Evolutionary conservation across 2,888 invertebrate genomes (phyloP), one percentile per base, ranked within the genome.

Genomic region (Ischnus inquisitorius): DNA sequence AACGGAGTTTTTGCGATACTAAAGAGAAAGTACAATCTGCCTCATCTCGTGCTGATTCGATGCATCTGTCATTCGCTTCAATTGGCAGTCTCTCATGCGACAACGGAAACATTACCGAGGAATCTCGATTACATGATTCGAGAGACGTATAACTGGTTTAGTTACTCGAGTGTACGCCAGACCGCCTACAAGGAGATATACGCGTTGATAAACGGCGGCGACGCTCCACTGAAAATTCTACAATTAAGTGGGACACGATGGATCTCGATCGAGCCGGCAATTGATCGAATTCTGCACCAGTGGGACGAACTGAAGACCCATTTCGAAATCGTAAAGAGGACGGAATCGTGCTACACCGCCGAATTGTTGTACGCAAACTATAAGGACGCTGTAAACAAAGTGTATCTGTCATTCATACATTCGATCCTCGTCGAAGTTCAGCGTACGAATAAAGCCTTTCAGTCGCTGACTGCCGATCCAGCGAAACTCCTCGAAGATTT

Each of bases 61-160:
- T 92, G 92, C 87, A 85, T 92, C 5, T 92, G 92, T 77, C 92
- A 93, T 84, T 92, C 91, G 14, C 77, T 92, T 25, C 90, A 91
- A 62, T 79, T 91, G n/a, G 90, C 90, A n/a, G 88, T 90, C 25
- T 88, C 90, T 25, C 62, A 75, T 39, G 90, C 90, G 14, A 51
- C 88, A 4, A 82, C 87, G 82, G 82, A 89, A 67, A 78, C 80
- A n/a, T 25, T 87, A 2, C 82, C 72, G 5, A 85, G 90, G 81
- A 90, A 92, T 88, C 54, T 91, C 0, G 89, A 91, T 84, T 91
- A 88, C 83, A 62, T 91, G 12, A 71, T 91, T 90, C 85, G 89
- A 16, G 82, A 83, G 60, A 83, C 64, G 5, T 68, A 68, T 25
- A 78, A 82, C 60, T 87, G 82, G 86, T 87, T 87, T 74, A 51